Base-by-base conservation (phyloP, 2,113 vertebrate genomes). In the Pelecanus crispus region DNA sequence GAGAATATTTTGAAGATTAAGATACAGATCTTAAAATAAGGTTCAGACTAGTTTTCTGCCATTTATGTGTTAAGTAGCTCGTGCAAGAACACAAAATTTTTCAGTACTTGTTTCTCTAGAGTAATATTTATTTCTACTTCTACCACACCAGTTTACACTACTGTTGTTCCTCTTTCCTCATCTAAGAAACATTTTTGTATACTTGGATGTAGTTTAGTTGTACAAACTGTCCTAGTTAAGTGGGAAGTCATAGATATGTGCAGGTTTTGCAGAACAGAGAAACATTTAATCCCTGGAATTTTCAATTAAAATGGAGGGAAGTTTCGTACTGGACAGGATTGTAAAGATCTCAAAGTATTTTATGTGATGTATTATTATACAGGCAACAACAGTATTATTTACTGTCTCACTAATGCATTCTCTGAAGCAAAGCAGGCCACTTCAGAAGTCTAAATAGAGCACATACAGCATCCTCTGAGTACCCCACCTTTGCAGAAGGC, bases 401-500 rank as follows among this genome's bases (percentile, higher is more conserved):
- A 36, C 20, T 53, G 12, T n/a, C 14, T 47, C 52, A 34, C 31
- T 52, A 14, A 42, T 20, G 20, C 20, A 34, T 74, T 72, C 34
- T 61, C 44, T 42, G 25, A 81, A 78, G n/a, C 10, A 75, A 66
- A 52, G 20, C 5, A 83, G 19, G 52, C 5, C 34, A 5, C 34
- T 31, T 8, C 11, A 29, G 16, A 74, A 42, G 25, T 28, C 14
- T 55, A 24, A 10, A 17, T 2, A 42, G 31, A 10, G 22, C 28
- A 45, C 18, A 19, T 3, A 16, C 5, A n/a, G 13, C 6, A 38
- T 24, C 21, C 28, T 67, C 13, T 0, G 1, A n/a, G 55, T 9
- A 68, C 3, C 8, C 11, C 52, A 58, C 22, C 14, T 18, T 18
- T 52, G 29, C 32, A 81, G 61, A 56, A 68, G 13, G 17, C 28